Evolutionary conservation across 2,888 invertebrate genomes (phyloP).

Genomic region (Acronicta leporina): DNA sequence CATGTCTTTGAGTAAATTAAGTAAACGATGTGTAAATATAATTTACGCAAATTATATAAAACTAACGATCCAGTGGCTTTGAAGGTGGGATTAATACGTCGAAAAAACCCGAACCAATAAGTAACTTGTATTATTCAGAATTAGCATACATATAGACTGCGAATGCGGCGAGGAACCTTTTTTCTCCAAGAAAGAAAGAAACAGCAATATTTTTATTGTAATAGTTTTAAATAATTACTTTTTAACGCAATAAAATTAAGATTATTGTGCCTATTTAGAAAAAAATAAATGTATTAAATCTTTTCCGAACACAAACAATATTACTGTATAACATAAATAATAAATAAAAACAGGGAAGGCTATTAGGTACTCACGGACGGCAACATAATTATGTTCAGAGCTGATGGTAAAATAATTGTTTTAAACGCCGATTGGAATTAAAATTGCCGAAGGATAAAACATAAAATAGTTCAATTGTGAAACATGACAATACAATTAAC

Average conservation of each 20-base stretch:
- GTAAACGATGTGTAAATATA: background rate
- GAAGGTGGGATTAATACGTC: constrained; percentile 42
- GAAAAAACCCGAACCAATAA: constrained; percentile 36
- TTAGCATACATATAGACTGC: constrained; percentile 39
- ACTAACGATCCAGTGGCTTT: constrained; percentile 33
- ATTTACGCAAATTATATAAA: constrained; percentile 36
- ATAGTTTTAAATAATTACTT: too few species aligned
- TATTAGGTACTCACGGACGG: too few species aligned
- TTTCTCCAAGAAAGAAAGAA: background rate
- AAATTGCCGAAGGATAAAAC: constrained; percentile 24
- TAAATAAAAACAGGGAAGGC: too few species aligned
- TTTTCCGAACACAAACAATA: too few species aligned
- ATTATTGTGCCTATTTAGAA: too few species aligned
- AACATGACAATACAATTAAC: constrained; percentile 48
- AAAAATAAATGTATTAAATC: too few species aligned
- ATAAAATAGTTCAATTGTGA: constrained; percentile 29
- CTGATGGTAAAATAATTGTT: background rate
- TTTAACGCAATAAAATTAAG: too few species aligned
- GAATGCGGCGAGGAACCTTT: constrained; percentile 16
- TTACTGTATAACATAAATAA: too few species aligned
- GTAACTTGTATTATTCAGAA: constrained; percentile 31
- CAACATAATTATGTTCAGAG: background rate
- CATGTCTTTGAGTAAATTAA: too few species aligned
- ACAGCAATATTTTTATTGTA: too few species aligned
- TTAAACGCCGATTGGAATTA: constrained; percentile 4